These are phyloP conservation scores for Chrysemys picta DNA, from an alignment of 2,113 vertebrate species.

Conservation along the genomic window DNA sequence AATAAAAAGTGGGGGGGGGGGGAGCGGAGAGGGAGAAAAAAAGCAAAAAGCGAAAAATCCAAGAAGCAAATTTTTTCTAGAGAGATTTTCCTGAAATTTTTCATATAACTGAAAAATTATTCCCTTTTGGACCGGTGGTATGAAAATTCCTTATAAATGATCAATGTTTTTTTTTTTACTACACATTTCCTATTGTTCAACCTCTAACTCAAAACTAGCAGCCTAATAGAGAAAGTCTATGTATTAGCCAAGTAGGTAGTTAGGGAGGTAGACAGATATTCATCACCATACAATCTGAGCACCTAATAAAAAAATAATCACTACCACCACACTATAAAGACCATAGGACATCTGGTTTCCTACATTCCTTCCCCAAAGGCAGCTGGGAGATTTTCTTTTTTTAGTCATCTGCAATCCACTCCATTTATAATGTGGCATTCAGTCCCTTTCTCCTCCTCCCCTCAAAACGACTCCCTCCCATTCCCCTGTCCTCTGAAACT, in stretches of 20 bases:
- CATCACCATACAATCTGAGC: not conserved
- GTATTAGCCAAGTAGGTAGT: not conserved
- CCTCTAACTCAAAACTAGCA: not conserved
- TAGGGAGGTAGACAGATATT: not conserved
- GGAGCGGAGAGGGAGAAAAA: not conserved
- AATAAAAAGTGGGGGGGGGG: not conserved
- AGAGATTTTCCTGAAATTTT: slow-evolving; percentile 3
- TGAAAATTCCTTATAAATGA: not conserved
- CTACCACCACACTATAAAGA: not conserved
- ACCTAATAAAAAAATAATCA: slow-evolving; percentile 23
- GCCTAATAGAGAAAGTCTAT: not conserved
- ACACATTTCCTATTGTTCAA: slow-evolving; percentile 22
- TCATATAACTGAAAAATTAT: not conserved
- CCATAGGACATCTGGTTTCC: not conserved
- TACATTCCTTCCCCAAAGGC: slow-evolving; percentile 18
- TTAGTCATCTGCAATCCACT: not conserved
- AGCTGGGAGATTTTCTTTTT: not conserved
- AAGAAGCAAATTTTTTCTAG: not conserved
- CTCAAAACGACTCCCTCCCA: slow-evolving; percentile 1
- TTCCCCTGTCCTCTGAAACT: slow-evolving; percentile 31
- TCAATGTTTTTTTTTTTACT: slow-evolving; percentile 34
- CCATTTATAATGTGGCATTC: not conserved
- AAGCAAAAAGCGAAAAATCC: not conserved
- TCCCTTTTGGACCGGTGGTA: not conserved
- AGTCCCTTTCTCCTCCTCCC: slow-evolving; percentile 25